Evolutionary conservation across 2,888 invertebrate genomes (phyloP), one percentile per base, ranked within the genome.

Genomic region (Ditula angustiorana): DNA sequence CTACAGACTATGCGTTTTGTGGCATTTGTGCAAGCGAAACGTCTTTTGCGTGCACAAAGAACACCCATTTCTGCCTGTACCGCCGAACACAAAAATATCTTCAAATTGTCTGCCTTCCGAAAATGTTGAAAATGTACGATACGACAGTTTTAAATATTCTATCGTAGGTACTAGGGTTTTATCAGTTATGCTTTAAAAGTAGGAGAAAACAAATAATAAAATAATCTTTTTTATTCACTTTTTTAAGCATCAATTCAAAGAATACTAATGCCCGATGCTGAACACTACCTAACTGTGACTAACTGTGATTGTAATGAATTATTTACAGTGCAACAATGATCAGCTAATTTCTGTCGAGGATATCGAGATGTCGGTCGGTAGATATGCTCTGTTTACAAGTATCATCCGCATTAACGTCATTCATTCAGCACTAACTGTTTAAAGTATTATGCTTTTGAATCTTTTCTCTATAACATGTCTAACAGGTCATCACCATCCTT

Each of bases 41-140:
- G 64, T 55, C 55, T 73, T 76, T 76, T 74, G 71, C 72, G 67
- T 68, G 76, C 73, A 72, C 69, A 69, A 74, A 74, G 67, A 73
- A 41, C 8, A 41, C 8, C 0, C 0, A 8, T 16, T 8, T 41
- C 41, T 41, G 37, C 16, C 3, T 26, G 3, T 26, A 3, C 4
- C 7, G 5, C 5, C 19, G 10, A 30, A 19, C 4, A 11, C 28
- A 1, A 19, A 5, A 11, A 11, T 30, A 50, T 23, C 16, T 26
- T 49, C 23, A 16, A 10, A 26, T 16, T n/a, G 5, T 50, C 30
- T 46, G 11, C 23, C 5, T 21, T 8, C 23, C 10, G 19, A 10
- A 7, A 41, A 41, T 19, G 16, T 19, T 19, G 8, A 41, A 41
- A 41, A 41, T 10, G 10, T n/a, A n/a, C n/a, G n/a, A n/a, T n/a